Evolutionary conservation across 2,797 vertebrate genomes (phyloP).

Genomic region (Macropodus opercularis): DNA sequence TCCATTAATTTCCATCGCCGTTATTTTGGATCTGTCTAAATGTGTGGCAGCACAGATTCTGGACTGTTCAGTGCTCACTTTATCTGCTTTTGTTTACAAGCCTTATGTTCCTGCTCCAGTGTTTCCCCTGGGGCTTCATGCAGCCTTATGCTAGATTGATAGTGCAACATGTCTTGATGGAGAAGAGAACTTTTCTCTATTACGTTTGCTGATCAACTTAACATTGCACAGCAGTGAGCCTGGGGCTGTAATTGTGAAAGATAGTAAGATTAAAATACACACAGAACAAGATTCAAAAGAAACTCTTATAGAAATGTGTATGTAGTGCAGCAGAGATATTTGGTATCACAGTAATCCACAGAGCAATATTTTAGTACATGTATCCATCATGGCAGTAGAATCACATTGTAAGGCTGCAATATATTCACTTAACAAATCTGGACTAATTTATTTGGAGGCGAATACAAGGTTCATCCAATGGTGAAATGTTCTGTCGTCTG

Average conservation of each 20-base stretch:
- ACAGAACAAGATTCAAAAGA: background rate
- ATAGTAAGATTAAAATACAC: background rate
- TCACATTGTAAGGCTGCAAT: background rate
- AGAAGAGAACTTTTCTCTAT: constrained; percentile 21
- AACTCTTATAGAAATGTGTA: background rate
- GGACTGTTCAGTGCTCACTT: constrained; percentile 10
- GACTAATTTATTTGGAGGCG: background rate
- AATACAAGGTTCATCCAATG: background rate
- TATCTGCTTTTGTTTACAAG: constrained; percentile 28
- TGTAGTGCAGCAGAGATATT: no score
- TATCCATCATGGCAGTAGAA: background rate
- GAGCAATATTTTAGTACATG: background rate
- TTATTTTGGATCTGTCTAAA: constrained; percentile 8
- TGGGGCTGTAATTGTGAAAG: background rate
- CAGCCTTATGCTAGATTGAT: constrained; percentile 21
- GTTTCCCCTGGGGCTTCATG: constrained; percentile 13
- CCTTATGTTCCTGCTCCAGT: constrained; percentile 29
- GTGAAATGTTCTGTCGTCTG: no score
- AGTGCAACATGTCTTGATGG: constrained; percentile 12
- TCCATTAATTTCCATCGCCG: constrained; percentile 4
- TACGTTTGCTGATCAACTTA: constrained; percentile 3
- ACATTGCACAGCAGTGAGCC: background rate
- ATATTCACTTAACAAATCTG: background rate
- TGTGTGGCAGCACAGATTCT: constrained; percentile 14
- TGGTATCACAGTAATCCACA: no score